Evolutionary conservation across 2,797 vertebrate species (phyloP).

Genomic region (Chloroceryle amazona): DNA sequence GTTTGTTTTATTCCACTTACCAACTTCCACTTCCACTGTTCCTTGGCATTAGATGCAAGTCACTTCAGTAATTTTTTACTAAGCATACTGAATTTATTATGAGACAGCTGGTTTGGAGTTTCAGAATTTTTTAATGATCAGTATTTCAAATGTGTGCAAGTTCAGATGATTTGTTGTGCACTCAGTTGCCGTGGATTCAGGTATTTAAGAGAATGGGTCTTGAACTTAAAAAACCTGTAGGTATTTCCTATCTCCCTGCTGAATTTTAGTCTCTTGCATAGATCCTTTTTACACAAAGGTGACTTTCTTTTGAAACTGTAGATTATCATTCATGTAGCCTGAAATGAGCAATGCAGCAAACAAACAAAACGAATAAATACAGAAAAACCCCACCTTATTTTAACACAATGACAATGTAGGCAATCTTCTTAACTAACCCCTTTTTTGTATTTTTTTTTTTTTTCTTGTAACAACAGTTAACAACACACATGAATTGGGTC

Average conservation of each 20-base stretch:
- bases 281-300: not conserved
- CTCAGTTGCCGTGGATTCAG: not conserved
- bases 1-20: not conserved
- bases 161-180: not conserved
- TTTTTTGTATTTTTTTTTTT: not conserved
- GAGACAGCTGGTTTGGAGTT: not conserved
- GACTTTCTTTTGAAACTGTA: not conserved
- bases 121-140: not conserved
- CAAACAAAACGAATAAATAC: not conserved
- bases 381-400: not conserved
- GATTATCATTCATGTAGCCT: not conserved
- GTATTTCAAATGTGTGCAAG: not conserved
- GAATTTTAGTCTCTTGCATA: not conserved
- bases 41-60: not conserved
- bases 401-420: not conserved
- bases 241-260: not conserved
- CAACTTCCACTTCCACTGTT: not conserved
- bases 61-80: not conserved
- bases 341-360: not conserved
- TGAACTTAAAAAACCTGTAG: not conserved
- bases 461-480: constrained; percentile 87
- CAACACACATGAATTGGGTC: constrained; percentile 93
- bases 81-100: not conserved
- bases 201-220: not conserved
- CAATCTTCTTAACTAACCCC: not conserved